Conservation (phyloP, 2,888 invertebrate species). For the Achlya flavicornis region DNA sequence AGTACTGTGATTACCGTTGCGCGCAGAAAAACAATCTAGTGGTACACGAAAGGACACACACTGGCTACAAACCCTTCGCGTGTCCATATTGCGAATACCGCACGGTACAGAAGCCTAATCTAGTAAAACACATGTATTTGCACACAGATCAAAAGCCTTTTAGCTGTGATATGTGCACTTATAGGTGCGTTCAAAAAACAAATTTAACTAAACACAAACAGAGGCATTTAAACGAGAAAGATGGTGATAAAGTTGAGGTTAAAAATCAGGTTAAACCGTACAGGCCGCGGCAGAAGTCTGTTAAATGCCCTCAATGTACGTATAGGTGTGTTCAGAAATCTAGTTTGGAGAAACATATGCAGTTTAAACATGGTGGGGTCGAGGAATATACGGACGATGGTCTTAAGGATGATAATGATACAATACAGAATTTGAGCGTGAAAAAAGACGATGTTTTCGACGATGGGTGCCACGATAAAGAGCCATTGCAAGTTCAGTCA, state of each 20-base stretch:
- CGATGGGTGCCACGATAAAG: conserved; percentile 23
- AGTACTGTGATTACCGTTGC: conserved; percentile 78
- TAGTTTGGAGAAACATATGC: conserved; percentile 76
- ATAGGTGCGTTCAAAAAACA: conserved; percentile 78
- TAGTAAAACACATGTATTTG: conserved; percentile 81
- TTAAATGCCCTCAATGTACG: conserved; percentile 69
- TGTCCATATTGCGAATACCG: conserved; percentile 78
- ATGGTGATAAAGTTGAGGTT: conserved; percentile 57
- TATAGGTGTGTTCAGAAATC: conserved; percentile 77
- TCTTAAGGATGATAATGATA: conserved; percentile 35
- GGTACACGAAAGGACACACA: conserved; percentile 79
- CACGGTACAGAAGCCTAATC: conserved; percentile 79
- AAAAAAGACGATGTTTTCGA: conserved; percentile 46
- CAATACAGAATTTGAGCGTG: conserved; percentile 63
- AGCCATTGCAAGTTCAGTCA: conserved; percentile 24
- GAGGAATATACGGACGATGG: conserved; percentile 36
- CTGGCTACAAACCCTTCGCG: conserved; percentile 78
- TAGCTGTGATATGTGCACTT: conserved; percentile 76
- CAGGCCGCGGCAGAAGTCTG: conserved; percentile 71
- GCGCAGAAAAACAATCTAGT: conserved; percentile 81
- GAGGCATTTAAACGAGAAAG: conserved; percentile 72
- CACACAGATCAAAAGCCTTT: conserved; percentile 80
- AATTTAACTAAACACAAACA: conserved; percentile 79
- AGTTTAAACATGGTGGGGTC: conserved; percentile 65
- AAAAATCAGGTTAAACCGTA: conserved; percentile 68